A percentile compares a stretch with the other conserved stretches of the same genome.
These are phyloP conservation scores for Cotesia chilonis DNA, from an alignment of 1,140 invertebrate species.

Conservation along the genomic window DNA sequence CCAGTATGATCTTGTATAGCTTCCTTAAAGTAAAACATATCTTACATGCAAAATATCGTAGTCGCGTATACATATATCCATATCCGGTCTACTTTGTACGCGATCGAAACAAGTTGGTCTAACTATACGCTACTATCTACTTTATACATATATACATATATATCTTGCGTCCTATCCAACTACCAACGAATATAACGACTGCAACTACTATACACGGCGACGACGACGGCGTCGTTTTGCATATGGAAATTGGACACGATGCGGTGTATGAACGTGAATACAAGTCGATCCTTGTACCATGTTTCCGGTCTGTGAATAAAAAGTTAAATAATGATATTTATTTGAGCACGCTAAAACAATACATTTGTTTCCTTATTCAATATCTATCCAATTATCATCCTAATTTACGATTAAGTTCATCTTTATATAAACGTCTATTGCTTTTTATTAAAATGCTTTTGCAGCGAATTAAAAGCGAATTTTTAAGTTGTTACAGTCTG, in stretches of 20 bases:
- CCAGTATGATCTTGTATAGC: slow-evolving; percentile 7
- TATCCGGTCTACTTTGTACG: slow-evolving; percentile 10
- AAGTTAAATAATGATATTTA: slow-evolving; percentile 3
- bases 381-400: background rate
- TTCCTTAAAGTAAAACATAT: slow-evolving; percentile 1
- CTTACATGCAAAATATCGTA: background rate
- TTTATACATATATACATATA: no score
- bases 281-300: slow-evolving; percentile 4
- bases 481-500: no score
- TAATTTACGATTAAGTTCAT: no score
- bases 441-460: no score
- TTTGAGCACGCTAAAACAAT: background rate
- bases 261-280: background rate
- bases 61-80: background rate
- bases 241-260: slow-evolving; percentile 22
- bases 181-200: no score
- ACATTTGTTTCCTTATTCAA: no score
- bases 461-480: no score
- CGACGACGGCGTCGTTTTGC: slow-evolving; percentile 13
- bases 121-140: background rate
- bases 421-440: no score
- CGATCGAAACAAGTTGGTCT: no score
- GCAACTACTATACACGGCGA: background rate
- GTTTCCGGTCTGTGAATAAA: slow-evolving; percentile 18
- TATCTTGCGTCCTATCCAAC: no score